Percentiles rank a stretch among this genome's conserved stretches.
phyloP scores from a whole-genome alignment of 2,888 invertebrate species.

The Auanema freiburgensis region DNA sequence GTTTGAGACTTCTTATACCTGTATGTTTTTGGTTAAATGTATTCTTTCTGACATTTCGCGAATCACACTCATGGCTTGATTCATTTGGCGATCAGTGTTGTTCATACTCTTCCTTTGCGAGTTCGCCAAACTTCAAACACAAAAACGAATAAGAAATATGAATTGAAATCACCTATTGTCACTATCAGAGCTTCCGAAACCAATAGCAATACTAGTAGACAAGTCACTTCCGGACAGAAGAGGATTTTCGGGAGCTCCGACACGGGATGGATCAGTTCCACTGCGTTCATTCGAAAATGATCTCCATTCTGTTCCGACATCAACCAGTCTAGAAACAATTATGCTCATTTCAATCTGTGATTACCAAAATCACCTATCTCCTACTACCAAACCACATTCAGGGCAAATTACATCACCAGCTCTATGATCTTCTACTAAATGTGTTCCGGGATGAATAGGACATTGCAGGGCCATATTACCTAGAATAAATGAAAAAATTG shows the following conservation, averaged over 20 bases:
- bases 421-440: constrained; percentile 94
- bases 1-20: constrained; percentile 66
- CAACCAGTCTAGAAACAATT: constrained; percentile 74
- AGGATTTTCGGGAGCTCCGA: constrained; percentile 97
- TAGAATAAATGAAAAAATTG: neutral
- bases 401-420: constrained; percentile 99
- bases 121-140: constrained; percentile 55
- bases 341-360: constrained; percentile 1
- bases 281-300: constrained; percentile 92
- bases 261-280: constrained; percentile 96
- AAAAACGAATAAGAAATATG: neutral
- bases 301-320: constrained; percentile 99
- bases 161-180: constrained; percentile 42
- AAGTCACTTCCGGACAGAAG: constrained; percentile 91
- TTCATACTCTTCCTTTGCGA: constrained; percentile 71
- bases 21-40: constrained; percentile 92
- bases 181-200: constrained; percentile 60
- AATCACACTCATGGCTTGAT: constrained; percentile 94
- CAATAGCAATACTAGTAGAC: constrained; percentile 85
- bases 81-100: constrained; percentile 89
- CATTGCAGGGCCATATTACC: constrained; percentile 69
- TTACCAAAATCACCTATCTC: constrained; percentile 74
- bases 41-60: constrained; percentile 97
- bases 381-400: constrained; percentile 98
- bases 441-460: constrained; percentile 90